Evolutionary conservation across 2,113 vertebrate genomes (phyloP).

Genomic region (Perca schrenkii): DNA sequence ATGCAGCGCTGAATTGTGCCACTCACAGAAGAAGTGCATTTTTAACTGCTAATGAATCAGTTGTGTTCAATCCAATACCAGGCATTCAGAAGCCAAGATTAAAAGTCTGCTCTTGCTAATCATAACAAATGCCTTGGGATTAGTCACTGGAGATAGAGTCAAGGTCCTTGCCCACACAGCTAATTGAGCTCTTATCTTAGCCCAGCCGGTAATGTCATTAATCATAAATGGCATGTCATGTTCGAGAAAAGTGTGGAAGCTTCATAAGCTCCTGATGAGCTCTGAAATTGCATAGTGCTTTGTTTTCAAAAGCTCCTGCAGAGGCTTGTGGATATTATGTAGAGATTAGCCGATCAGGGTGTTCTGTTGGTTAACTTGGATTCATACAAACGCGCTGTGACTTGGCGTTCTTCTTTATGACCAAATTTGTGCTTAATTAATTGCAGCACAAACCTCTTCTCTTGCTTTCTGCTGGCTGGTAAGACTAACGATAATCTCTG

Average conservation of each 20-base stretch:
- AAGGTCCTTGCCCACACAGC: conserved; percentile 74
- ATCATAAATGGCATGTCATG: conserved; percentile 69
- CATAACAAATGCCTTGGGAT: conserved; percentile 75
- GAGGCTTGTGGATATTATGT: neutral
- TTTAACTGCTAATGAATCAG: conserved; percentile 59
- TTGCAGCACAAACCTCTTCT: conserved; percentile 32
- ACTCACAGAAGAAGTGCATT: conserved; percentile 36
- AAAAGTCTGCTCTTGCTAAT: conserved; percentile 72
- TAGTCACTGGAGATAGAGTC: conserved; percentile 76
- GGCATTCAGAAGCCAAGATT: conserved; percentile 57
- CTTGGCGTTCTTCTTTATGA: conserved; percentile 24
- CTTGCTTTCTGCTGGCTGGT: conserved; percentile 29
- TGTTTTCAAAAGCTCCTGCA: conserved; percentile 30
- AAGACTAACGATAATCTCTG: conserved; percentile 57
- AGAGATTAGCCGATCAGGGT: neutral
- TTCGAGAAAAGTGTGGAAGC: conserved; percentile 46
- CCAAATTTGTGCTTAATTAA: conserved; percentile 24
- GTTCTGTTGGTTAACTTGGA: conserved; percentile 2
- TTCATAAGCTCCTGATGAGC: conserved; percentile 27
- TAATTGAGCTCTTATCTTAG: conserved; percentile 79
- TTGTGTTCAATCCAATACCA: conserved; percentile 42
- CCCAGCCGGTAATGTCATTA: conserved; percentile 67
- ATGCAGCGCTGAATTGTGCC: neutral
- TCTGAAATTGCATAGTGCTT: conserved; percentile 37
- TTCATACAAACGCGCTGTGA: conserved; percentile 5